Percentiles rank a stretch among this genome's conserved stretches.
Conservation (phyloP, 2,888 invertebrate species). For the Tolmerus cingulatus region DNA sequence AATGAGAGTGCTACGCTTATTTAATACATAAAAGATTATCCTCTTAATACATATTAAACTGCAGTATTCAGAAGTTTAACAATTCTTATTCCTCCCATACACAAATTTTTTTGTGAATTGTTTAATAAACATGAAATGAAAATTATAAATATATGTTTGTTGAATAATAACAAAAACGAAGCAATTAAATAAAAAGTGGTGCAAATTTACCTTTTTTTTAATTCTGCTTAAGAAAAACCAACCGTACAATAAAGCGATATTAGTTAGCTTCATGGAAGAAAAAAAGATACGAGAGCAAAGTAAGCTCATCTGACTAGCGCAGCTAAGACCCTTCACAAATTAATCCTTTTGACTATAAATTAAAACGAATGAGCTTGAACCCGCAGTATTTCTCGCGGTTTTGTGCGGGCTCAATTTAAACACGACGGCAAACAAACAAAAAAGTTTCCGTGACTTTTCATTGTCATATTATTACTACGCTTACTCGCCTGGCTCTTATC, state of each 20-base stretch:
- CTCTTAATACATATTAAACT: too few species aligned
- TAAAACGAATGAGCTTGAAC: neutral
- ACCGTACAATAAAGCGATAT: neutral
- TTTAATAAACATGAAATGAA: too few species aligned
- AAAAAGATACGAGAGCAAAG: neutral
- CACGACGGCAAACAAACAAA: neutral
- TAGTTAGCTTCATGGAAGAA: neutral
- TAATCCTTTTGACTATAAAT: neutral
- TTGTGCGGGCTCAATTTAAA: neutral
- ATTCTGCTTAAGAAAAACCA: neutral
- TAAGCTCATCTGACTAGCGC: neutral
- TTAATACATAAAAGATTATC: too few species aligned
- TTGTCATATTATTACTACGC: neutral
- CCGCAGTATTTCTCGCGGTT: neutral
- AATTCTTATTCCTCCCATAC: too few species aligned
- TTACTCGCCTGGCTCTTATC: neutral
- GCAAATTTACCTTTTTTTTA: neutral
- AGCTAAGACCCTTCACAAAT: neutral
- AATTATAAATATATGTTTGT: too few species aligned
- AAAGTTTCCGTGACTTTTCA: neutral
- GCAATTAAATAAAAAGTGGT: neutral
- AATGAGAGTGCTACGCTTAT: too few species aligned
- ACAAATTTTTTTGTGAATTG: too few species aligned
- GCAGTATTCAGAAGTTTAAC: too few species aligned
- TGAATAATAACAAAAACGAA: neutral